These are phyloP conservation scores for Centropus unirufus DNA, from an alignment of 2,113 vertebrate genomes.

Conservation along the genomic window DNA sequence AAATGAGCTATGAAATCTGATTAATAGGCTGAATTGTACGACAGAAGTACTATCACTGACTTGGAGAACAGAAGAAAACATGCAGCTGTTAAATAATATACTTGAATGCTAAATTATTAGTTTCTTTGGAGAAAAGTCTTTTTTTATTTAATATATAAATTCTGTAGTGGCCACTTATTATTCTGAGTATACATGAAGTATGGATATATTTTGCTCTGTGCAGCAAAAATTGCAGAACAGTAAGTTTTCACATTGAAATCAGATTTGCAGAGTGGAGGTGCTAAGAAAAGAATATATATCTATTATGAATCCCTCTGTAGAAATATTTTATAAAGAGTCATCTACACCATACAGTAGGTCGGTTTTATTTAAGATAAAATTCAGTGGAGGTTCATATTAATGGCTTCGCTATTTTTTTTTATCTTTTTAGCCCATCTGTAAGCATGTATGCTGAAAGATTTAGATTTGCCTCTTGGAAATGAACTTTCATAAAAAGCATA, in stretches of 20 bases:
- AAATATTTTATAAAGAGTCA: not conserved
- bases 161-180: not conserved
- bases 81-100: not conserved
- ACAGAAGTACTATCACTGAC: not conserved
- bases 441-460: not conserved
- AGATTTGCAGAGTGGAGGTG: not conserved
- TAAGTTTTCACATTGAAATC: not conserved
- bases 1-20: not conserved
- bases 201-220: accelerated
- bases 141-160: not conserved
- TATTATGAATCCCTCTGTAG: not conserved
- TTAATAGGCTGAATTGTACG: not conserved
- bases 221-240: not conserved
- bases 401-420: not conserved
- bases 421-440: not conserved
- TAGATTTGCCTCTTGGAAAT: conserved; percentile 16
- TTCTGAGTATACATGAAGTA: not conserved
- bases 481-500: not conserved
- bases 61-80: not conserved
- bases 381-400: not conserved
- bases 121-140: not conserved
- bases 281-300: not conserved
- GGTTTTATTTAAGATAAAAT: not conserved
- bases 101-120: not conserved
- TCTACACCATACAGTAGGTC: not conserved